Conservation (phyloP, 2,888 invertebrate genomes). For the Phortica magna region DNA sequence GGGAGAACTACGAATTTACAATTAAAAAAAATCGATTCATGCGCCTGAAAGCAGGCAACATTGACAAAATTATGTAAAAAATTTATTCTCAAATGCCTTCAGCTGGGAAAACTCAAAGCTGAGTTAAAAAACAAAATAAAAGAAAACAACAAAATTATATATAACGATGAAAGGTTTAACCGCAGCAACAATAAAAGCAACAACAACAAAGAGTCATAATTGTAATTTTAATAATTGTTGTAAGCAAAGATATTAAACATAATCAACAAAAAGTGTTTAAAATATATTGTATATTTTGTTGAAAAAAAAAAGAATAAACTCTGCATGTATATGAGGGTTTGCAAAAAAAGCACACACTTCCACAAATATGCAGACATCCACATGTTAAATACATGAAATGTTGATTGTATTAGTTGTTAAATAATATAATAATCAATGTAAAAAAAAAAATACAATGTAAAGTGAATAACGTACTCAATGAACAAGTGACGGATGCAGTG, state of each 20-base stretch:
- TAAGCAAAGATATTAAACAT: constrained; percentile 19
- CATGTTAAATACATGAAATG: constrained; percentile 60
- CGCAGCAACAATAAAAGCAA: constrained; percentile 26
- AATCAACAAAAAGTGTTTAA: neutral
- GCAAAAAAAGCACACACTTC: constrained; percentile 37
- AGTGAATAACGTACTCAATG: neutral
- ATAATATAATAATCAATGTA: constrained; percentile 34
- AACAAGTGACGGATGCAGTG: constrained; percentile 30
- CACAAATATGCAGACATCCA: constrained; percentile 43
- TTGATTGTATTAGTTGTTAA: constrained; percentile 67
- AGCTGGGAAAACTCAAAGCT: neutral
- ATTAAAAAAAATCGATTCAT: constrained; percentile 5
- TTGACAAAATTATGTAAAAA: neutral
- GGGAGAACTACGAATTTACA: constrained; percentile 26
- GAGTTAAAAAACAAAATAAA: neutral
- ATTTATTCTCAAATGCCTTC: constrained; percentile 13
- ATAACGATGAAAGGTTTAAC: constrained; percentile 4
- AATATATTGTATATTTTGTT: constrained; percentile 37
- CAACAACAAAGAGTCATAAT: constrained; percentile 17
- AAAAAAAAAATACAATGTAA: constrained; percentile 9
- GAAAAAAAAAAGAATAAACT: constrained; percentile 18
- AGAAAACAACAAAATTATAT: neutral
- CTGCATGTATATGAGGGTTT: constrained; percentile 22
- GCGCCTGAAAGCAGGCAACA: constrained; percentile 12
- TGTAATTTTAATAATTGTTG: constrained; percentile 11